phyloP scores from a whole-genome alignment of 2,113 vertebrate genomes.

The Excalfactoria chinensis region DNA sequence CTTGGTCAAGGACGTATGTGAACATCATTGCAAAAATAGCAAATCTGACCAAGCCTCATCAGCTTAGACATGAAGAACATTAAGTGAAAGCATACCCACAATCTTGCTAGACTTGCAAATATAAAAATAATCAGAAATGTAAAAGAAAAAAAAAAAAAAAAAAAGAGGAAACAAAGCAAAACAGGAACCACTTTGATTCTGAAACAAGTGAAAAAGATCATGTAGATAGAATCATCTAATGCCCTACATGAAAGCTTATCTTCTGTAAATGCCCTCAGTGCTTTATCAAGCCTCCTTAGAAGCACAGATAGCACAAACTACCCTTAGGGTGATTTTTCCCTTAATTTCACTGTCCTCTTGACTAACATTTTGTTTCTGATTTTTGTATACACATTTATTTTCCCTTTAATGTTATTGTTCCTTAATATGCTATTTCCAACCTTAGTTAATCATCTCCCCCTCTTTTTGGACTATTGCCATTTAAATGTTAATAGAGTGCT shows the following conservation, averaged over 20 bases:
- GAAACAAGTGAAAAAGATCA: not conserved
- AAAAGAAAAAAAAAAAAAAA: not conserved
- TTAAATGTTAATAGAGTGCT: conserved; percentile 28
- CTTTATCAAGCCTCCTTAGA: conserved; percentile 28
- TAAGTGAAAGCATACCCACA: not conserved
- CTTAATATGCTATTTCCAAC: not conserved
- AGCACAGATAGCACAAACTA: not conserved
- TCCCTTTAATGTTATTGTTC: conserved; percentile 29
- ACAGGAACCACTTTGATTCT: not conserved
- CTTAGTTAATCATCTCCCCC: conserved; percentile 19
- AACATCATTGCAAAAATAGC: not conserved
- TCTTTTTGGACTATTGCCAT: conserved; percentile 26
- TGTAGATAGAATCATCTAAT: not conserved
- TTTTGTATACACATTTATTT: conserved; percentile 17
- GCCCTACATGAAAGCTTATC: not conserved
- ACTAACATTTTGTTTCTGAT: conserved; percentile 35
- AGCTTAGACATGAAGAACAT: not conserved
- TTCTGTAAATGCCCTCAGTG: not conserved
- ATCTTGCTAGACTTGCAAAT: not conserved
- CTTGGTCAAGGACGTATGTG: not conserved
- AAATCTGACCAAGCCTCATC: not conserved
- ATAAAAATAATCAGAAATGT: not conserved
- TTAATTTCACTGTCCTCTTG: conserved; percentile 17
- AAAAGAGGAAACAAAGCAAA: not conserved
- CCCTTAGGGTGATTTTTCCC: not conserved